Evolutionary conservation across 2,113 vertebrate genomes (phyloP).

Genomic region (Colaptes auratus): DNA sequence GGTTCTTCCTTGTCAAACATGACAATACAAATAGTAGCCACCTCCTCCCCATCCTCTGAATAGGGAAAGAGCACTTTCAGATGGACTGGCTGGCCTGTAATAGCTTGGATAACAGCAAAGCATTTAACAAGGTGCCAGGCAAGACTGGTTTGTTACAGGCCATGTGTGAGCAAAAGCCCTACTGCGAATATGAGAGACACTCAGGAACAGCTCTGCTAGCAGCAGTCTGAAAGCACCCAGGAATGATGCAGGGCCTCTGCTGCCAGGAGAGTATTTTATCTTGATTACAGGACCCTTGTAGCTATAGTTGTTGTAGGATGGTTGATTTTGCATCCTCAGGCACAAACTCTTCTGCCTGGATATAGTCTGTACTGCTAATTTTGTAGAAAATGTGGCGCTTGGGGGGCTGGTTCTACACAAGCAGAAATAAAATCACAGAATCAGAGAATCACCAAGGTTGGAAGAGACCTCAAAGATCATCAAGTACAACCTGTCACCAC

Average conservation of each 20-base stretch:
- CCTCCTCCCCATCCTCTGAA: not conserved
- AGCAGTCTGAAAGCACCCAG: not conserved
- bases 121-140: not conserved
- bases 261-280: not conserved
- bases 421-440: not conserved
- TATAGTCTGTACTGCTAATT: not conserved
- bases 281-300: not conserved
- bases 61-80: not conserved
- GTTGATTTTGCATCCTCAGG: not conserved
- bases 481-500: too few species aligned
- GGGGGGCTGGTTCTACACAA: rapidly evolving
- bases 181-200: not conserved
- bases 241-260: not conserved
- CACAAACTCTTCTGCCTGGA: not conserved
- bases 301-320: not conserved
- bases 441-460: too few species aligned
- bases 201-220: not conserved
- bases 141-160: not conserved
- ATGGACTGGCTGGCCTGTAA: not conserved
- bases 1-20: not conserved
- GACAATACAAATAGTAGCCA: not conserved
- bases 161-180: not conserved
- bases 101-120: not conserved
- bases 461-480: too few species aligned
- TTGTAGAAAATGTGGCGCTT: not conserved